Evolutionary conservation across 2,113 vertebrate genomes (phyloP), one percentile per base, ranked within the genome.

Genomic region (Indicator maculatus): DNA sequence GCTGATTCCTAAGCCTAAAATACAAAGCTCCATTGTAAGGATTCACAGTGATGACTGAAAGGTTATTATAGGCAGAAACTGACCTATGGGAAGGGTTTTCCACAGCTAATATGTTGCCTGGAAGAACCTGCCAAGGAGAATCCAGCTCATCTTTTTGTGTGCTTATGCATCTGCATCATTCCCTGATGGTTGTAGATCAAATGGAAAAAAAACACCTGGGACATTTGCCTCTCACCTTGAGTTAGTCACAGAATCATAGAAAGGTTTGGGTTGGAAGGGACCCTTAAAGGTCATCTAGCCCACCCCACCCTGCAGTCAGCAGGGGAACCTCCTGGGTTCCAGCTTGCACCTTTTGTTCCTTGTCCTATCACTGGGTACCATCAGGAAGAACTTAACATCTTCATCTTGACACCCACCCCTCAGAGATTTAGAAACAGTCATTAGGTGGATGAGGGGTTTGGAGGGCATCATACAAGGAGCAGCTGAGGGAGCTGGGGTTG

Each of bases 131-230:
- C 12, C 21, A 61, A 86, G 41, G 6, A 12, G 52, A n/a, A 74
- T 59, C 4, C 26, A 69, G 5, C 6, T 65, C 6, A 0, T 59
- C 23, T 75, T 66, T 6, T 0, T 21, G 3, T 52, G 17, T 73
- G 12, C 3, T 71, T 88, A 36, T 13, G 39, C 3, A 33, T 16
- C 13, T 74, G 5, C 15, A 16, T 19, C n/a, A 4, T 16, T 86
- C 28, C 5, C 16, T 70, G 15, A 26, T 23, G 26, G 4, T 9
- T 83, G 9, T 28, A 10, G 4, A 41, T 2, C 8, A 33, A 41
- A 69, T 27, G 6, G 21, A 26, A 81, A 92, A 28, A 81, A 93
- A 70, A 83, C 26, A 38, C 8, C 20, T n/a, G 24, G 14, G 24
- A 63, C 12, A 23, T 74, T 31, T 84, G 5, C 8, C 47, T 39